phyloP scores from a whole-genome alignment of 2,113 vertebrate genomes.

The Pampusana beccarii region DNA sequence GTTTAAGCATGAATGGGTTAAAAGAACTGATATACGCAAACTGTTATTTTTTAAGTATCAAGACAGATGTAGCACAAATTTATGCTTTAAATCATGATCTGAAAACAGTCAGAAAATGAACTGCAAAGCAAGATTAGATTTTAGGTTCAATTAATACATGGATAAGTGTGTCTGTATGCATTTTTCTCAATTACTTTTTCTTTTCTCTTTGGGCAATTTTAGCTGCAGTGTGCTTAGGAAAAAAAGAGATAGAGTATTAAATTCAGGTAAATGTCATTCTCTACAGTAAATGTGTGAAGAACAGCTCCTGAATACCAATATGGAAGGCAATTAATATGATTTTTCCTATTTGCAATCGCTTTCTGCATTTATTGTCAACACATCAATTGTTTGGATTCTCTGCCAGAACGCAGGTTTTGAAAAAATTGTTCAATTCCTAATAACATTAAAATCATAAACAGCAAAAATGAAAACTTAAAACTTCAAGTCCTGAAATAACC shows the following conservation, averaged over 20 bases:
- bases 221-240: not conserved
- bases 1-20: not conserved
- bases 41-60: not conserved
- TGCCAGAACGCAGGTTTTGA: not conserved
- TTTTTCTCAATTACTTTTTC: not conserved
- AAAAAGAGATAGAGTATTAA: not conserved
- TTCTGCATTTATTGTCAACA: not conserved
- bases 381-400: not conserved
- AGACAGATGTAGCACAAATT: not conserved
- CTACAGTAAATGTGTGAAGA: not conserved
- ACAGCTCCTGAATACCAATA: not conserved
- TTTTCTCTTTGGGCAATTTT: not conserved
- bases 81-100: not conserved
- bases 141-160: not conserved
- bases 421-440: not conserved
- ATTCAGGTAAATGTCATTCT: not conserved
- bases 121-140: not conserved
- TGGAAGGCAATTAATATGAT: not conserved
- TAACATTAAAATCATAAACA: not conserved
- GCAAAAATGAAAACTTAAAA: not conserved
- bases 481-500: not conserved
- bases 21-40: not conserved
- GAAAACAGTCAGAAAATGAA: constrained; percentile 7
- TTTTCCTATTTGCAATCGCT: not conserved
- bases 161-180: not conserved